These are phyloP conservation scores for Carabus problematicus DNA, from an alignment of 2,888 invertebrate species.

Conservation along the genomic window DNA sequence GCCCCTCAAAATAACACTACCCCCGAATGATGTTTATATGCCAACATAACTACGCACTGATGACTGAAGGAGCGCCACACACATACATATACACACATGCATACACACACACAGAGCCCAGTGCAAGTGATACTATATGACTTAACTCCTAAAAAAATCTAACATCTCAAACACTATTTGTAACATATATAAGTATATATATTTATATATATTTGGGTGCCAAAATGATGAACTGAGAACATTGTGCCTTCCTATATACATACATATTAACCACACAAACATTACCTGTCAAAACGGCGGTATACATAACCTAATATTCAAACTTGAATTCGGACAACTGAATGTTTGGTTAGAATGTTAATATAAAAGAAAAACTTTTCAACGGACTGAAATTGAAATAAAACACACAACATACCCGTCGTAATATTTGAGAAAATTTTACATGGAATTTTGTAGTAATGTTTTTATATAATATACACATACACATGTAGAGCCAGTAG, in stretches of 20 bases:
- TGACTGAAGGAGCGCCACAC: too few relatives aligned
- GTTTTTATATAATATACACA: neutral
- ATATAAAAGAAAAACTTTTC: too few relatives aligned
- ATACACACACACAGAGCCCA: neutral
- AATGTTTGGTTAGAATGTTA: too few relatives aligned
- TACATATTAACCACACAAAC: conserved; percentile 39
- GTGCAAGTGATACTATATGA: conserved; percentile 54
- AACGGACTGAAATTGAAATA: too few relatives aligned
- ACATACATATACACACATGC: too few relatives aligned
- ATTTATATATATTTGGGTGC: conserved; percentile 62
- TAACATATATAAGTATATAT: conserved; percentile 47
- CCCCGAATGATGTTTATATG: too few relatives aligned
- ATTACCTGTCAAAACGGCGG: too few relatives aligned
- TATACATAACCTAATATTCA: too few relatives aligned
- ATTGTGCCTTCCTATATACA: conserved; percentile 56
- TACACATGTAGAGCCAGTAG: neutral
- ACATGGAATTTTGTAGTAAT: neutral
- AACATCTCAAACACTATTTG: conserved; percentile 43
- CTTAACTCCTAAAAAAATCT: conserved; percentile 52
- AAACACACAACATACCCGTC: neutral
- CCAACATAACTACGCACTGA: conserved; percentile 29
- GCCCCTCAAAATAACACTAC: too few relatives aligned
- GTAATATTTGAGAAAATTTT: neutral
- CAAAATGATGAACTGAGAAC: conserved; percentile 59
- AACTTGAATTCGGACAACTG: too few relatives aligned